phyloP scores from a whole-genome alignment of 1,140 invertebrate genomes.

The Armadillidium nasatum region DNA sequence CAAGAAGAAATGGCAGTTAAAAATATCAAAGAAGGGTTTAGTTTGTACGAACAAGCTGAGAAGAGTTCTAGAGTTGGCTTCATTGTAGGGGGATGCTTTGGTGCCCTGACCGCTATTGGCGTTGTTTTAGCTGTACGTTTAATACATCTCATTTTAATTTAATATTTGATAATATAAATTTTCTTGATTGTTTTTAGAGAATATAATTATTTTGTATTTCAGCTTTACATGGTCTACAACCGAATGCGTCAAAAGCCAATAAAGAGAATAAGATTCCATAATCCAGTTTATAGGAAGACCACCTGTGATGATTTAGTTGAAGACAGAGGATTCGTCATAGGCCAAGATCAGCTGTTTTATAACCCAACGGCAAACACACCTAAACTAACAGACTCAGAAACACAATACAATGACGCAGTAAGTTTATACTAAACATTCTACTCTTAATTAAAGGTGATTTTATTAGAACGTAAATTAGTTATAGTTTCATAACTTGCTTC shows the following conservation, averaged over 20 bases:
- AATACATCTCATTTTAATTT: background rate
- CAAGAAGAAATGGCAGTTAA: no score
- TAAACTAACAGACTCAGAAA: conserved; percentile 16
- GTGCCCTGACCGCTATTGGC: background rate
- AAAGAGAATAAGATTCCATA: conserved; percentile 31
- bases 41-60: background rate
- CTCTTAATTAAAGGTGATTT: background rate
- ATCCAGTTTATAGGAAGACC: conserved; percentile 35
- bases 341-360: conserved; percentile 29
- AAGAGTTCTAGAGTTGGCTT: background rate
- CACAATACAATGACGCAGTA: conserved; percentile 21
- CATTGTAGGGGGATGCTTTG: background rate
- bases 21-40: background rate
- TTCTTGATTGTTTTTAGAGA: background rate
- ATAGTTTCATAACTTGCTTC: background rate
- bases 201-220: background rate
- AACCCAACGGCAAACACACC: background rate
- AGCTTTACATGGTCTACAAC: conserved; percentile 26
- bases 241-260: conserved; percentile 17
- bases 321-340: conserved; percentile 29
- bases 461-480: background rate
- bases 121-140: background rate
- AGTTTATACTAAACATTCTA: conserved; percentile 8
- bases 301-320: conserved; percentile 28
- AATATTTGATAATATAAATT: background rate